Evolutionary conservation across 2,888 invertebrate genomes (phyloP).

Genomic region (Agrypnus murinus): DNA sequence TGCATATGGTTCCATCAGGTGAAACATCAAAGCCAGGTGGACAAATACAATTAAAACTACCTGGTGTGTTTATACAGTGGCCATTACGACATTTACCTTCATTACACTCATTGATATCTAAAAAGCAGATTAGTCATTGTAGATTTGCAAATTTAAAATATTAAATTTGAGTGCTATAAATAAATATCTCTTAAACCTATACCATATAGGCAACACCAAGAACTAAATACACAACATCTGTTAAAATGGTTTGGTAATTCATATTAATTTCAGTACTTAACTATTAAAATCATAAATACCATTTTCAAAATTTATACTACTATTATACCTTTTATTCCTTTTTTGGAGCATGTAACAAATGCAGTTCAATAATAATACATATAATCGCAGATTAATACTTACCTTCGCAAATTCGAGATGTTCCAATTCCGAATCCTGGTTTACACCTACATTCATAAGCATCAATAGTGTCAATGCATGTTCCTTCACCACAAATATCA

Average conservation of each 20-base stretch:
- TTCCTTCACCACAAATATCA: conserved; percentile 84
- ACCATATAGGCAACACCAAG: no score
- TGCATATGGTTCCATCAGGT: conserved; percentile 86
- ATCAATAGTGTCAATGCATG: conserved; percentile 82
- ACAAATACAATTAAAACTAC: conserved; percentile 84
- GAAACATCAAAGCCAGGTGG: conserved; percentile 88
- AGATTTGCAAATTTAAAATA: not conserved
- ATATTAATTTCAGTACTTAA: no score
- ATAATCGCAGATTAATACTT: conserved; percentile 57
- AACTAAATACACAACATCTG: no score
- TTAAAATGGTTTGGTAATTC: no score
- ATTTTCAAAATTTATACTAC: no score
- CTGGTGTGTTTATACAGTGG: conserved; percentile 82
- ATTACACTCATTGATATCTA: conserved; percentile 88
- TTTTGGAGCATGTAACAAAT: no score
- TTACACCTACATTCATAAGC: conserved; percentile 88
- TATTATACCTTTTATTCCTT: no score
- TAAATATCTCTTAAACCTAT: no score
- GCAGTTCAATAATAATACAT: no score
- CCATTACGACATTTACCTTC: conserved; percentile 86
- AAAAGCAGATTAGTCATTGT: conserved; percentile 67
- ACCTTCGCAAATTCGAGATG: conserved; percentile 74
- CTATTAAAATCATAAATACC: no score
- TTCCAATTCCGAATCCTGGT: conserved; percentile 76
- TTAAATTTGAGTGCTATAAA: no score